These are phyloP conservation scores for Corapipo altera DNA, from an alignment of 2,113 vertebrate genomes.

Conservation along the genomic window DNA sequence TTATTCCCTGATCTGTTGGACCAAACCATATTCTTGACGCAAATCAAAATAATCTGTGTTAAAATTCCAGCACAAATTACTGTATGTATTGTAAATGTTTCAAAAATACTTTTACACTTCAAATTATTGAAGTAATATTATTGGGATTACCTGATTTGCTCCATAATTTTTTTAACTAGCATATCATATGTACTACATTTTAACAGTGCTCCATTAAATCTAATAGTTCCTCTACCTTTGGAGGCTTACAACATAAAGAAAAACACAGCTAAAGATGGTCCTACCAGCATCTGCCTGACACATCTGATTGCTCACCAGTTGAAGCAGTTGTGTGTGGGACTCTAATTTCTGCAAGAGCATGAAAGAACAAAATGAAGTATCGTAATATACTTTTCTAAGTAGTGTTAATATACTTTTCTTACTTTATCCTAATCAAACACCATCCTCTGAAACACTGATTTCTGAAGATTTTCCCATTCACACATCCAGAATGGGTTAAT, in stretches of 20 bases:
- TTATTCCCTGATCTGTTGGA: not conserved
- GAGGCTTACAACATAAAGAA: not conserved
- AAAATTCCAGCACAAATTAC: not conserved
- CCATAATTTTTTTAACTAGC: not conserved
- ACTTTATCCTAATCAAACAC: not conserved
- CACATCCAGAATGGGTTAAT: not conserved
- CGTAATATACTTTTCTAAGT: not conserved
- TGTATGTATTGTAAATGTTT: fast-evolving
- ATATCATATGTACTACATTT: not conserved
- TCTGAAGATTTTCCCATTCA: not conserved
- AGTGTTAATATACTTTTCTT: not conserved
- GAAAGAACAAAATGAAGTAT: not conserved
- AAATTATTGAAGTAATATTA: not conserved
- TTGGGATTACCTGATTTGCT: not conserved
- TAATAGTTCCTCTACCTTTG: not conserved
- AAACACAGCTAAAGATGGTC: not conserved
- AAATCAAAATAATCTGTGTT: not conserved
- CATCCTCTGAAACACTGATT: not conserved
- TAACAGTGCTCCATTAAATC: not conserved
- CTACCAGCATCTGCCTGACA: not conserved
- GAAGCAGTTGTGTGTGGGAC: not conserved
- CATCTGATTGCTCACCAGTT: not conserved
- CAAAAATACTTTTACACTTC: not conserved
- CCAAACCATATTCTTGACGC: not conserved
- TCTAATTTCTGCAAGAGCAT: not conserved